Percentiles rank a stretch among this genome's conserved stretches.
Conservation (phyloP, 2,888 invertebrate genomes). For the Metacarcinus magister region DNA sequence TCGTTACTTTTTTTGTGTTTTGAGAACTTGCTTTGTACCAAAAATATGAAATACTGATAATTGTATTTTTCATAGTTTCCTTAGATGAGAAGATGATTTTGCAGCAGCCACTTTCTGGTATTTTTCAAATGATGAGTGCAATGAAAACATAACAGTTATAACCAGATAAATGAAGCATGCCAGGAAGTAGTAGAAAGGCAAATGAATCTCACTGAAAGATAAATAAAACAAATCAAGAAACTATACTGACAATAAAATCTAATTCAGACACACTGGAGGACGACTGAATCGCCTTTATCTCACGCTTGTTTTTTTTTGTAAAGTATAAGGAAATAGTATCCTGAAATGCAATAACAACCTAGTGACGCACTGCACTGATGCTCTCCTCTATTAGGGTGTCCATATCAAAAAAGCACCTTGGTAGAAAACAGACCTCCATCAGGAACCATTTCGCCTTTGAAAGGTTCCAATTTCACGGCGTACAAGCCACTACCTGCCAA, state of each 20-base stretch:
- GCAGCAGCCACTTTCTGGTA: background rate
- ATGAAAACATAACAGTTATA: background rate
- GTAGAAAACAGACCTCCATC: background rate
- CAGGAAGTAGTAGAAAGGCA: background rate
- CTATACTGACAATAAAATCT: too few relatives aligned
- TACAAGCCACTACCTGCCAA: background rate
- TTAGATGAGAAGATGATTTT: background rate
- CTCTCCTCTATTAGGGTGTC: background rate
- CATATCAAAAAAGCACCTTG: background rate
- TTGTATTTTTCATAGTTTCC: background rate
- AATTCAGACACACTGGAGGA: background rate
- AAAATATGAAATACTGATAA: background rate
- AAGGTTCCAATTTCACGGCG: slow-evolving; percentile 30
- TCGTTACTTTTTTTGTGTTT: background rate
- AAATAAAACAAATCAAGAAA: background rate
- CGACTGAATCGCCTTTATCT: background rate
- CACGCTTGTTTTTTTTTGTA: background rate
- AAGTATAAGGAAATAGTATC: background rate
- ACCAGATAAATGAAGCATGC: background rate
- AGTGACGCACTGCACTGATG: background rate
- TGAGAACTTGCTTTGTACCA: background rate
- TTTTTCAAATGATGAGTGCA: background rate
- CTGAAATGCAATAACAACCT: background rate
- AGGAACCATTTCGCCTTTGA: background rate
- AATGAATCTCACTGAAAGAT: background rate